Evolutionary conservation across 1,140 invertebrate species (phyloP), one percentile per base, ranked within the genome.

Genomic region (Brachionus asplanchnoidis): DNA sequence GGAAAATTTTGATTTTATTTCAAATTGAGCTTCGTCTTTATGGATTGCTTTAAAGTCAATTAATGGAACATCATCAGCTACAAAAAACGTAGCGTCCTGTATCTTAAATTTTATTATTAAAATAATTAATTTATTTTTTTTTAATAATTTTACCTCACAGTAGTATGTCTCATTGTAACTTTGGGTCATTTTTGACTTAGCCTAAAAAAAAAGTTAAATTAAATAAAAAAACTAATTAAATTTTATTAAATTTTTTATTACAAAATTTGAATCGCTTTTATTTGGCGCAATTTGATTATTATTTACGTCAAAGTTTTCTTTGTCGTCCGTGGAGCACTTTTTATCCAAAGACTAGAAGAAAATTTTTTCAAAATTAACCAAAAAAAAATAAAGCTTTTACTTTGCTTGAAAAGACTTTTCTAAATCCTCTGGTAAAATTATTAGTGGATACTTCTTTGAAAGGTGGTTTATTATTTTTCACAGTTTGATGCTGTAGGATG

Each of bases 361-460:
- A 17, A 9, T 2, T 42, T 17, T 42, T 40, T 73, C 7, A 40
- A 36, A 36, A 36, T 7, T 5, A 36, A 36, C 32, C 32, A 36
- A 7, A 6, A 36, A 36, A 36, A 28, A 1, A 28, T 28, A 28
- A 36, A 36, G 32, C 5, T 42, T 20, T 42, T 73, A 73, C 68
- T 42, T 73, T 73, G 36, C 68, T 73, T 40, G 68, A 73, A 73
- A 73, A 73, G 36, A 73, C 68, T 73, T 73, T 73, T 42, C 44
- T 73, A 9, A 73, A 73, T 40, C 68, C 68, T 73, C 36, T 12
- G 17, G 68, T 73, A 20, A 73, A 73, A 73, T 73, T 73, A 42
- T 73, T 73, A n/a, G 32, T 40, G 32, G 68, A 73, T 7, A 73
- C 17, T 8, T 77, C 73, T 77, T 50, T 77, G 7, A 77, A 23